Evolutionary conservation across 2,113 vertebrate genomes (phyloP), one percentile per base, ranked within the genome.

Genomic region (Orcinus orca): DNA sequence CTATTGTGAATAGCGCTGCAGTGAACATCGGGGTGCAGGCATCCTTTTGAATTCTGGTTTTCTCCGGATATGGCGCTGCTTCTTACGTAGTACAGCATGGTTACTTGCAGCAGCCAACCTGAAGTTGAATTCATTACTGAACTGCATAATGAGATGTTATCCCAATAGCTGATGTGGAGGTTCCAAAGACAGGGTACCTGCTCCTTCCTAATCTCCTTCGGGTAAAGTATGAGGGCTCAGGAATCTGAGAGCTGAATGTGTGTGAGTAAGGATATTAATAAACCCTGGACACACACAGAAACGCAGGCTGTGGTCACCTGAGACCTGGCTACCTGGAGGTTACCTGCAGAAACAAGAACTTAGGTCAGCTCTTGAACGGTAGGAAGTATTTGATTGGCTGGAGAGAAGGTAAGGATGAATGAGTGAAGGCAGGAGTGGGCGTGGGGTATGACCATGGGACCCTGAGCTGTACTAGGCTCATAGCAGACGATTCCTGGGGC

Each of bases 361-460:
- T 4, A 13, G 15, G 58, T n/a, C 15, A 1, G 21, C 36, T 58
- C n/a, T 26, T 17, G 33, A 10, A 47, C 18, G 70, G 44, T 29
- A 25, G 50, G 10, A 55, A 50, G 53, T 18, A 0, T 63, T 31
- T 33, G 63, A 47, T 1, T 4, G 8, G 63, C 14, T 25, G 5
- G 62, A 18, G 10, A 68, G 71, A 31, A 74, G 63, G 6, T 29
- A 21, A 29, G 25, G 21, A 20, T 15, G 36, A 41, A 31, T 7
- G 44, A 33, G 53, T 2, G 29, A 15, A 73, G 85, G 55, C 41
- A 50, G 71, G 88, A 38, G n/a, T 15, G 41, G 86, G 67, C 5
- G 0, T 3, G 33, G 11, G 36, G 23, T 29, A 11, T 44, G 68
- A 44, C 31, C 17, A 1, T 1, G 2, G n/a, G 63, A 29, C 8